Conservation (phyloP, 2,113 vertebrate species). For the Catharus fuscescens region DNA sequence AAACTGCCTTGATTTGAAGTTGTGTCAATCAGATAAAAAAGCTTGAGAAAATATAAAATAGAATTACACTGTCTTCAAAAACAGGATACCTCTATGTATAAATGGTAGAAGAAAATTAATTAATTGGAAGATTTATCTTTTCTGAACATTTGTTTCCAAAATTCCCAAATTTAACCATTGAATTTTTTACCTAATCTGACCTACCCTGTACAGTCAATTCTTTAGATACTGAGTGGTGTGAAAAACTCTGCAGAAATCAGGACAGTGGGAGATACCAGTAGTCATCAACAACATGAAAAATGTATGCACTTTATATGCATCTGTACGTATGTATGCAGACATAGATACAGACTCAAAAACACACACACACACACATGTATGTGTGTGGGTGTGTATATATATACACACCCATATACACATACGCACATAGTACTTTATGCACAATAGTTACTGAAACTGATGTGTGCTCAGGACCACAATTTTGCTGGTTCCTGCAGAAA, state of each 20-base stretch:
- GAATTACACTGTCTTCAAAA: neutral
- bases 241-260: neutral
- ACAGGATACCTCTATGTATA: fast-evolving
- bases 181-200: neutral
- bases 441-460: neutral
- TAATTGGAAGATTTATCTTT: neutral
- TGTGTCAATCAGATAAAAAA: neutral
- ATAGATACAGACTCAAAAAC: neutral
- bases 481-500: neutral
- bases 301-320: neutral
- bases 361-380: too few species aligned
- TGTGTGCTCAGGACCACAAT: neutral
- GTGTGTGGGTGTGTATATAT: too few species aligned
- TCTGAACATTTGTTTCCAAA: neutral
- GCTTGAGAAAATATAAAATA: neutral
- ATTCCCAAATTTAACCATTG: neutral
- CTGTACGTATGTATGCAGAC: neutral
- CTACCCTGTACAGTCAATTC: neutral
- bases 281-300: neutral
- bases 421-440: neutral
- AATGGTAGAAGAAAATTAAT: neutral
- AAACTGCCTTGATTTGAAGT: neutral
- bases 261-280: neutral
- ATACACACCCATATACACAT: too few species aligned
- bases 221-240: neutral